phyloP scores from a whole-genome alignment of 30 jellyfish, hydroid and myxozoan species.

The Aurelia aurita region DNA sequence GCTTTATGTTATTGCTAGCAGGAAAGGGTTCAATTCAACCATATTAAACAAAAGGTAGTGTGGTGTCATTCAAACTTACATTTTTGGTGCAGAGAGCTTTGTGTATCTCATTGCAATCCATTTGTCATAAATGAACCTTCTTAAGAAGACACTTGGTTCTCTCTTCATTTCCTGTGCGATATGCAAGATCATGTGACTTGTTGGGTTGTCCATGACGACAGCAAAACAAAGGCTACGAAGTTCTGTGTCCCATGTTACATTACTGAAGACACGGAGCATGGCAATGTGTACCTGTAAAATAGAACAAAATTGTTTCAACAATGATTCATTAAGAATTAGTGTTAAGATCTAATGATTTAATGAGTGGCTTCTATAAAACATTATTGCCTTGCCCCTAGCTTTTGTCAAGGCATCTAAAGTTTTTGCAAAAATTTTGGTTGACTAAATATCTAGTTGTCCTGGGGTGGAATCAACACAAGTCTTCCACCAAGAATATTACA shows the following conservation, averaged over 20 bases:
- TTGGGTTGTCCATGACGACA: constrained; percentile 74
- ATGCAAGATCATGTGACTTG: constrained; percentile 44
- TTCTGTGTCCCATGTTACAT: constrained; percentile 49
- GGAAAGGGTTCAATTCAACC: too few species aligned
- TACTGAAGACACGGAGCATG: constrained; percentile 61
- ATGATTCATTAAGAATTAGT: too few species aligned
- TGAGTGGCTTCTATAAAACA: too few species aligned
- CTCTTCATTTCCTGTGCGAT: constrained; percentile 38
- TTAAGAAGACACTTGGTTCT: constrained; percentile 46
- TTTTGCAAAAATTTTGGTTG: too few species aligned
- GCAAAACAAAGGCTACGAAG: constrained; percentile 67
- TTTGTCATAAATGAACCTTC: constrained; percentile 65
- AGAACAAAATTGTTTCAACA: not conserved
- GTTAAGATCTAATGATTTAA: too few species aligned
- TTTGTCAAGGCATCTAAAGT: too few species aligned
- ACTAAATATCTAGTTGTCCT: too few species aligned
- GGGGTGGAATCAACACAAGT: too few species aligned
- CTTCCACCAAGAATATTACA: too few species aligned
- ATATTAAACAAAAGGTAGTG: too few species aligned
- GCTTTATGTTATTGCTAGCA: too few species aligned
- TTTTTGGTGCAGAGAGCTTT: constrained; percentile 11
- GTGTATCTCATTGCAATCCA: constrained; percentile 49
- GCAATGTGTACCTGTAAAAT: constrained; percentile 37
- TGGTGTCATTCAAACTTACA: constrained; percentile 7
- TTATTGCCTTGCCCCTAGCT: too few species aligned